Evolutionary conservation across 2,888 invertebrate species (phyloP).

Genomic region (Metellina segmentata): DNA sequence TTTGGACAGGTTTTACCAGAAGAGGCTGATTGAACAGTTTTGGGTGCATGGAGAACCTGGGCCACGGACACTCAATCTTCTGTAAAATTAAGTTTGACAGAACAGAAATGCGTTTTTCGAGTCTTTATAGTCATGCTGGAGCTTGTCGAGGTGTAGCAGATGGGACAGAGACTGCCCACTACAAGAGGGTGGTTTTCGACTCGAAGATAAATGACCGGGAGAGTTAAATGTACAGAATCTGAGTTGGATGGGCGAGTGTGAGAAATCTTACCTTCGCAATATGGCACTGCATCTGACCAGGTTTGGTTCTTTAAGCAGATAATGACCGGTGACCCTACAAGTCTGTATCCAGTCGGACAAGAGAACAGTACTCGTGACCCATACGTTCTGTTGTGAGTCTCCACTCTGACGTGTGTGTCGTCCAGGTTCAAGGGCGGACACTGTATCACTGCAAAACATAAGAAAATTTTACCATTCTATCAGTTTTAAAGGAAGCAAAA

Average conservation of each 20-base stretch:
- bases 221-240: too few relatives aligned
- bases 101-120: too few relatives aligned
- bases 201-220: too few relatives aligned
- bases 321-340: slow-evolving; percentile 88
- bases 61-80: too few relatives aligned
- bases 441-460: slow-evolving; percentile 82
- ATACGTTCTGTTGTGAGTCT: slow-evolving; percentile 90
- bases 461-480: background rate
- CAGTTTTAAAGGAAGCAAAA: too few relatives aligned
- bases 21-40: too few relatives aligned
- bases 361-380: slow-evolving; percentile 90
- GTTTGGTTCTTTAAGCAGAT: slow-evolving; percentile 89
- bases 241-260: background rate
- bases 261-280: slow-evolving; percentile 83
- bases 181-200: too few relatives aligned
- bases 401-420: slow-evolving; percentile 87
- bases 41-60: too few relatives aligned
- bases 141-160: background rate
- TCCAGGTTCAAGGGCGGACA: slow-evolving; percentile 87
- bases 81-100: too few relatives aligned
- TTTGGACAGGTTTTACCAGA: too few relatives aligned
- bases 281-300: slow-evolving; percentile 90
- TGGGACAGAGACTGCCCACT: background rate
- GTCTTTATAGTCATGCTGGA: too few relatives aligned
- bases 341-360: slow-evolving; percentile 91